phyloP scores from a whole-genome alignment of 2,113 vertebrate species.

The Zootoca vivipara region DNA sequence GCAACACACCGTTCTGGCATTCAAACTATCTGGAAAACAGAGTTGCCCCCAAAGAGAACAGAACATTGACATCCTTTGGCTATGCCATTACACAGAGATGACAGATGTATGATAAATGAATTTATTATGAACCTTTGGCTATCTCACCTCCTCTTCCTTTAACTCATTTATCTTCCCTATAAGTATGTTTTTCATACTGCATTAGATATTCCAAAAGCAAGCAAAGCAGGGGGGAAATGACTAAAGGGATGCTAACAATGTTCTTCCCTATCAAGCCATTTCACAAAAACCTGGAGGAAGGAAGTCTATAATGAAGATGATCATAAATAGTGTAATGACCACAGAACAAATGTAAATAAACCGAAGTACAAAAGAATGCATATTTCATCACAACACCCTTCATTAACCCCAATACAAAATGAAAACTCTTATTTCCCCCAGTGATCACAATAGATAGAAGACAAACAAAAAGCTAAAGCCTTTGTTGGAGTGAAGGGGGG shows the following conservation, averaged over 20 bases:
- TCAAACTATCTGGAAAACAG: not conserved
- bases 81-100: not conserved
- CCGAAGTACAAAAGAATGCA: not conserved
- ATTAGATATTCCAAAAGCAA: constrained; percentile 20
- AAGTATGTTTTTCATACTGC: constrained; percentile 8
- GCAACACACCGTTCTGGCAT: too few relatives aligned
- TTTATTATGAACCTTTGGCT: constrained; percentile 3
- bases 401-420: constrained; percentile 1
- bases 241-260: not conserved
- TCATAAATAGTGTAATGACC: not conserved
- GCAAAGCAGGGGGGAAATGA: not conserved
- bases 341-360: not conserved
- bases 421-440: not conserved
- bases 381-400: constrained; percentile 7
- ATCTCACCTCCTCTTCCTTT: not conserved
- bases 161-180: not conserved
- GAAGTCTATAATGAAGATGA: not conserved
- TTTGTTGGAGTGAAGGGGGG: too few relatives aligned
- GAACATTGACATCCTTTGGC: not conserved
- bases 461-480: not conserved
- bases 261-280: not conserved
- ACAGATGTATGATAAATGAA: not conserved
- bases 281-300: not conserved
- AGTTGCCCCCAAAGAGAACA: not conserved
- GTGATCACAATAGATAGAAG: not conserved